Base-by-base conservation (phyloP, 1,140 invertebrate species). In the Camponotus pennsylvanicus region DNA sequence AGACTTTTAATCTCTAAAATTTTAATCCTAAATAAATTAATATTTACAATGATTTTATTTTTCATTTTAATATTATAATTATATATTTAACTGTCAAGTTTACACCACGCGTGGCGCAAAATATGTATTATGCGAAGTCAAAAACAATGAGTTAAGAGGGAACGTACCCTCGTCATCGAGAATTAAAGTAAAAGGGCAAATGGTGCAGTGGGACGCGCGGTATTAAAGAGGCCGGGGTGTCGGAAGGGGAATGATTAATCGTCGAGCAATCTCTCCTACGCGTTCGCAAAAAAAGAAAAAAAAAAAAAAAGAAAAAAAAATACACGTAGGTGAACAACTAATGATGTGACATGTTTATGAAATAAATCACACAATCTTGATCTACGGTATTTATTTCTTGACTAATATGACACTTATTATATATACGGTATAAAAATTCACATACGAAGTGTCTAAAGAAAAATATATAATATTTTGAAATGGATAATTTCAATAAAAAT, bases 161-260 rank as follows among this genome's bases (percentile, higher is more conserved):
- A 86, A 88, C 55, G 79, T 13, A 61, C 67, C 69, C 55, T 73
- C 86, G 86, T 87, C 64, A 86, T 85, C 88, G 82, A 82, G 82
- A 86, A 88, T 78, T 84, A 69, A 83, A 86, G 87, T 88, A 88
- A 90, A 90, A 90, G 87, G 71, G 76, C 86, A 86, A 64, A 82
- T 82, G 55, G 76, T 82, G 86, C 85, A 91, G 84, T 89, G 85
- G 90, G 87, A 87, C 88, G 85, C 86, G 76, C 73, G 86, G 78
- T 89, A 88, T 92, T 92, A 92, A 92, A 92, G 86, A 89, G 88
- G 90, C 86, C 86, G 85, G 73, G 76, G 64, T 86, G 64, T 66
- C 79, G 83, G 64, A 86, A 67, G 77, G 49, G 57, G 86, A 82
- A 91, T 88, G 89, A 90, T 92, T 92, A 92, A 92, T 92, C 86